Conservation (phyloP, 2,113 vertebrate species). For the Otolemur garnettii region DNA sequence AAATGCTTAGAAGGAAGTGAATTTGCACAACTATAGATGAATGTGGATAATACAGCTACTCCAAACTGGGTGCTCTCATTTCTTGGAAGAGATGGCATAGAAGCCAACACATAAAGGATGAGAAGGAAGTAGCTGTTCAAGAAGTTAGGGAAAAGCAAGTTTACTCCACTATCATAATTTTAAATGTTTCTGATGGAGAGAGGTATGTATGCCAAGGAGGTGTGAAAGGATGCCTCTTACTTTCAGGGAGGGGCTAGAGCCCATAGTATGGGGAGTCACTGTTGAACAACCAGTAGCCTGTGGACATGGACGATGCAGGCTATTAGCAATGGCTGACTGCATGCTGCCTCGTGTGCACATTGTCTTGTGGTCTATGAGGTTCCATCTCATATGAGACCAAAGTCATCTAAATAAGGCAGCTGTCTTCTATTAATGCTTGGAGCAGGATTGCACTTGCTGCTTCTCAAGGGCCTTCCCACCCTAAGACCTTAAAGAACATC, state of each 20-base stretch:
- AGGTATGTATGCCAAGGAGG: background rate
- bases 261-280: background rate
- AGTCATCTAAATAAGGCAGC: background rate
- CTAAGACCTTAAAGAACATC: background rate
- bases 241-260: background rate
- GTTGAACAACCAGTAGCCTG: background rate
- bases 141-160: background rate
- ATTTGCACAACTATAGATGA: background rate
- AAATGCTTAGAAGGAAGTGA: background rate
- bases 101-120: background rate
- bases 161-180: background rate
- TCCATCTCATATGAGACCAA: background rate
- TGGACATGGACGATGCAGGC: background rate
- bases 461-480: background rate
- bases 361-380: background rate
- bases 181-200: background rate
- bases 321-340: background rate
- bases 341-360: background rate
- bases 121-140: background rate
- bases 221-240: background rate
- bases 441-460: background rate
- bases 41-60: background rate
- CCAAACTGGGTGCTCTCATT: background rate
- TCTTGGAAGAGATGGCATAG: background rate
- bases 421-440: background rate